Percentiles rank a stretch among this genome's conserved stretches.
These are phyloP conservation scores for Hemibagrus guttatus DNA, from an alignment of 2,797 vertebrate species.

Conservation along the genomic window DNA sequence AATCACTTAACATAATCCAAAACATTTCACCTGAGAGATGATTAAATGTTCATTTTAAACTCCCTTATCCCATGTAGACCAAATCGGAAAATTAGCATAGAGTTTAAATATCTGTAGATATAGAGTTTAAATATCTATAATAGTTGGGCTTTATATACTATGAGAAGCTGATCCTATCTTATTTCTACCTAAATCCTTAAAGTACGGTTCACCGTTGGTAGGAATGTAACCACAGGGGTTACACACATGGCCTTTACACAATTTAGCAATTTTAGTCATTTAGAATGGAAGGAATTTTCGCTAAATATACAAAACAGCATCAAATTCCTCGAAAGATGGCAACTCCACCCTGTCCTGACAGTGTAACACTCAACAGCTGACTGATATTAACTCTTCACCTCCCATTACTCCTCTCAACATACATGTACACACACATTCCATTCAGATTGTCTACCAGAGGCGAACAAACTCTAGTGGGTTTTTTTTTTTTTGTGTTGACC, in stretches of 20 bases:
- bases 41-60: background rate
- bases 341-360: constrained; percentile 10
- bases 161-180: background rate
- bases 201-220: background rate
- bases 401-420: constrained; percentile 31
- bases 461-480: background rate
- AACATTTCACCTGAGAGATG: background rate
- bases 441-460: constrained; percentile 26
- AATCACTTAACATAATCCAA: background rate
- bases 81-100: background rate
- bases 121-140: background rate
- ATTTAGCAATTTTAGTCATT: background rate
- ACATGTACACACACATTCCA: constrained; percentile 18
- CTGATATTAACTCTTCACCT: constrained; percentile 49
- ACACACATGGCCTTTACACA: background rate
- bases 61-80: background rate
- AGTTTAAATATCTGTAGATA: background rate
- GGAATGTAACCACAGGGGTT: background rate
- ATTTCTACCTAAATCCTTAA: constrained; percentile 6
- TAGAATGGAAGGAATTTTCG: constrained; percentile 24
- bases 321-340: constrained; percentile 33
- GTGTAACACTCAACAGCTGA: constrained; percentile 45
- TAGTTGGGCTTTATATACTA: background rate
- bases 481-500: constrained; percentile 27
- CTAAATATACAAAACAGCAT: constrained; percentile 28